A percentile compares a stretch with the other conserved stretches of the same genome.
These are phyloP conservation scores for Darevskia nairensis DNA, from an alignment of 2,797 vertebrate genomes.

Conservation along the genomic window DNA sequence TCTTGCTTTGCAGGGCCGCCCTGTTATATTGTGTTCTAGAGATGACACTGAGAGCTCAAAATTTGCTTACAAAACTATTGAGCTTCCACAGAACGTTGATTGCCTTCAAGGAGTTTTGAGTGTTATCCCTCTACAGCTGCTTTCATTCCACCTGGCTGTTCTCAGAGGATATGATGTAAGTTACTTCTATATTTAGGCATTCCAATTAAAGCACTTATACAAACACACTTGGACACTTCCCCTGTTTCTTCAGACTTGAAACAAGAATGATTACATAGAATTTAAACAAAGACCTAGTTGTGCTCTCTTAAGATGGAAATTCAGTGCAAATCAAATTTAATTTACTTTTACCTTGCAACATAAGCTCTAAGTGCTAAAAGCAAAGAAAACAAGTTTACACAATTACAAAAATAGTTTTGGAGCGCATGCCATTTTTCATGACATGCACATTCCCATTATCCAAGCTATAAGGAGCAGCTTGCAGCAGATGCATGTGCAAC, in stretches of 20 bases:
- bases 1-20: constrained; percentile 84
- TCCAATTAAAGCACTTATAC: constrained; percentile 5
- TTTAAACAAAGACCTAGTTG: constrained; percentile 3
- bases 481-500: neutral
- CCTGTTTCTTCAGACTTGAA: constrained; percentile 16
- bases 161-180: constrained; percentile 93
- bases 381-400: neutral
- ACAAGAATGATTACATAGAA: constrained; percentile 10
- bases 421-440: neutral
- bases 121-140: constrained; percentile 92
- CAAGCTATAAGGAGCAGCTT: neutral
- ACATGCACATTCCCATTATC: neutral
- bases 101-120: constrained; percentile 95
- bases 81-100: constrained; percentile 93
- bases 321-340: constrained; percentile 1
- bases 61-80: constrained; percentile 90
- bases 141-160: constrained; percentile 96
- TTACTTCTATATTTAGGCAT: constrained; percentile 49
- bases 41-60: constrained; percentile 88
- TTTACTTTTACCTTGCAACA: neutral
- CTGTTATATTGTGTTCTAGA: constrained; percentile 91
- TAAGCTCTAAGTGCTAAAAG: neutral
- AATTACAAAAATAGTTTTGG: neutral
- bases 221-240: constrained; percentile 44
- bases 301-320: constrained; percentile 1